phyloP scores from a whole-genome alignment of 1,140 invertebrate species.

The Drosophila albomicans region DNA sequence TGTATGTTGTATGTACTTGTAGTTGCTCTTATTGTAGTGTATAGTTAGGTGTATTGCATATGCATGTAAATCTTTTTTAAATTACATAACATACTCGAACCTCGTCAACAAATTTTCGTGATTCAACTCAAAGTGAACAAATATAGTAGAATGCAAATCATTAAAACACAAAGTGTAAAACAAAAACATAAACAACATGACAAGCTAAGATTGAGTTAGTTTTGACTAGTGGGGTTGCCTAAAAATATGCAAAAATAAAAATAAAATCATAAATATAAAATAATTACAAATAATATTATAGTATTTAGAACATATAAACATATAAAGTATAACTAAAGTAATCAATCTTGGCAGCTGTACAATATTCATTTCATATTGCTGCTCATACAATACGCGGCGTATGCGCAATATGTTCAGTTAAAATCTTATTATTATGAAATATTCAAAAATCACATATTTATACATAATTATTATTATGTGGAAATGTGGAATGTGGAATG shows the following conservation, averaged over 20 bases:
- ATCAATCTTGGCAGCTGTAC: constrained; percentile 8
- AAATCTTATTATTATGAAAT: constrained; percentile 15
- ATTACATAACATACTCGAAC: constrained; percentile 51
- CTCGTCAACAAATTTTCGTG: constrained; percentile 19
- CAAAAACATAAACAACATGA: constrained; percentile 66
- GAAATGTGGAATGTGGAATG: neutral
- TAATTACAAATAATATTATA: constrained; percentile 28
- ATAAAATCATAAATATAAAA: constrained; percentile 38
- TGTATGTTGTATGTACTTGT: constrained; percentile 42
- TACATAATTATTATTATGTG: neutral
- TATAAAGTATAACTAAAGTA: constrained; percentile 9
- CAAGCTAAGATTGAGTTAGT: constrained; percentile 75
- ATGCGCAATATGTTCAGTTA: constrained; percentile 45
- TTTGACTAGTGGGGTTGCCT: constrained; percentile 84
- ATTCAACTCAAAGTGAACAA: constrained; percentile 58
- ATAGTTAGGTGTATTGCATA: constrained; percentile 58
- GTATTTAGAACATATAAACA: constrained; percentile 37
- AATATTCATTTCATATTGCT: constrained; percentile 1
- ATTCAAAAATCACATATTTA: constrained; percentile 13
- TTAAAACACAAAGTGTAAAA: constrained; percentile 66
- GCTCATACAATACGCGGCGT: constrained; percentile 39
- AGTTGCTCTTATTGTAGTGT: constrained; percentile 27
- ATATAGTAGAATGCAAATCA: constrained; percentile 65
- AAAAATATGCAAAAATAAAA: constrained; percentile 73
- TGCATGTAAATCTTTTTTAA: constrained; percentile 29